These are phyloP conservation scores for Rhinichthys osculus DNA, from an alignment of 2,797 vertebrate species.

Conservation along the genomic window DNA sequence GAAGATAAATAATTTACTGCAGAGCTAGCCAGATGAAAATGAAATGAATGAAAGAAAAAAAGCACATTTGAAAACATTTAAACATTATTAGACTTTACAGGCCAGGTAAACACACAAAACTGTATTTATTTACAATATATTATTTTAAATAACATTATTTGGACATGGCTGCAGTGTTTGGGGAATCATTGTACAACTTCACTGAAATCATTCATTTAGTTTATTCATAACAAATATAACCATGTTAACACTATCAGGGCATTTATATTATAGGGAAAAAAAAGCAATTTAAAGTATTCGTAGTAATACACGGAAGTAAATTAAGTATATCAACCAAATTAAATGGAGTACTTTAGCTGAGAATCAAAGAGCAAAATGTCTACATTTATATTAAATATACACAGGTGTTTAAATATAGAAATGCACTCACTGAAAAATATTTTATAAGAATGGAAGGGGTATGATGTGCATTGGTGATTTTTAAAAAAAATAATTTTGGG, in stretches of 20 bases:
- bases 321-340: not conserved
- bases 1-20: not conserved
- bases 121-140: not conserved
- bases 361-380: too few species aligned
- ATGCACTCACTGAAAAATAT: not conserved
- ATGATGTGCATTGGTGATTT: not conserved
- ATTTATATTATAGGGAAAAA: too few species aligned
- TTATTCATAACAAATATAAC: not conserved
- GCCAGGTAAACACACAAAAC: not conserved
- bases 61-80: not conserved
- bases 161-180: not conserved
- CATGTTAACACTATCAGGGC: not conserved
- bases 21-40: not conserved
- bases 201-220: not conserved
- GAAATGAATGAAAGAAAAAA: not conserved
- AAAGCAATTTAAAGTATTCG: not conserved
- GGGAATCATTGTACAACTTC: not conserved
- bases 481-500: not conserved
- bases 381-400: not conserved
- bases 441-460: not conserved
- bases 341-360: not conserved
- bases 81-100: not conserved
- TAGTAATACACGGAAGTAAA: too few species aligned
- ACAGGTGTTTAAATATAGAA: not conserved
- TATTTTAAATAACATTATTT: not conserved